A percentile compares a stretch with the other conserved stretches of the same genome.
Conservation (phyloP, 2,888 invertebrate species). For the Athetis lepigone region DNA sequence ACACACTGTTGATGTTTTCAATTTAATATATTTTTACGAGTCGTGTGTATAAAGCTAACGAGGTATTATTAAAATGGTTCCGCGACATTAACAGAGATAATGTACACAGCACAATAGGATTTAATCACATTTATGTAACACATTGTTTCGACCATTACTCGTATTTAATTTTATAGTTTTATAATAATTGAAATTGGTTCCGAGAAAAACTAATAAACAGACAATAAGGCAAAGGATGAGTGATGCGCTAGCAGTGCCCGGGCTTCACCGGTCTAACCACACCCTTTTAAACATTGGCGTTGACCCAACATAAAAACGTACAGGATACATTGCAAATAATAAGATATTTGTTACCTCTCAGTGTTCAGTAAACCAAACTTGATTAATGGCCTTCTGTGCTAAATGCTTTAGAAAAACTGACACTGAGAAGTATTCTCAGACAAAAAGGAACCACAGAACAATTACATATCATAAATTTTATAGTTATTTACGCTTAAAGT, state of each 20-base stretch:
- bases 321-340: conserved; percentile 12
- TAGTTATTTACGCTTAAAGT: conserved; percentile 17
- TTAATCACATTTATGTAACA: conserved; percentile 34
- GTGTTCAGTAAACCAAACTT: conserved; percentile 11
- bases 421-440: conserved; percentile 33
- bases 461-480: conserved; percentile 13
- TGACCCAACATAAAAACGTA: conserved; percentile 8
- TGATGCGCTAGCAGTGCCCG: conserved; percentile 5
- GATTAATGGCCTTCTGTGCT: conserved; percentile 35
- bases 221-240: conserved; percentile 7
- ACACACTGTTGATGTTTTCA: conserved; percentile 61
- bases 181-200: conserved; percentile 36
- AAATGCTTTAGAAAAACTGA: conserved; percentile 40
- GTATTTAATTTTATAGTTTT: conserved; percentile 44
- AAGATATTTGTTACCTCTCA: conserved; percentile 17
- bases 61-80: conserved; percentile 65
- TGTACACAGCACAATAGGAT: conserved; percentile 23
- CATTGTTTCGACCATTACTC: conserved; percentile 34
- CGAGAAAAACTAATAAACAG: conserved; percentile 34
- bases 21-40: conserved; percentile 64
- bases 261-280: conserved; percentile 17
- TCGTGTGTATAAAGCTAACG: conserved; percentile 63
- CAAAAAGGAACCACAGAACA: conserved; percentile 27
- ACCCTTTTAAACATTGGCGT: conserved; percentile 27
- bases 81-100: conserved; percentile 55